Evolutionary conservation across 2,797 vertebrate species (phyloP), one percentile per base, ranked within the genome.

Genomic region (Paedocypris micromegethes): DNA sequence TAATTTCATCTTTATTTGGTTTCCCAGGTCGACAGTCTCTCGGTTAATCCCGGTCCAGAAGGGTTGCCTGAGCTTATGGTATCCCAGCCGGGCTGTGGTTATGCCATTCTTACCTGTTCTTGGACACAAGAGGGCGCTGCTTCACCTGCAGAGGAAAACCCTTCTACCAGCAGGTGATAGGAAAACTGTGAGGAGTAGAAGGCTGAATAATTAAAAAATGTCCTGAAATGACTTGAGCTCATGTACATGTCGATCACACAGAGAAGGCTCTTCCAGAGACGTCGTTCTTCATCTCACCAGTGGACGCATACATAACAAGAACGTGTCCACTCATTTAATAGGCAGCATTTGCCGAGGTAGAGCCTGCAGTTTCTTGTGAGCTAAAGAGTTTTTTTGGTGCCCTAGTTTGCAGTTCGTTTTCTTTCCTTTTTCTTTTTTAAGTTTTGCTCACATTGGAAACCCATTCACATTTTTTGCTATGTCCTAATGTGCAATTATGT

Each of bases 301-400:
- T 0, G 95, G 94, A 61, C 90, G 96, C 67, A 98, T 96, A 77
- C 97, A 98, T 86, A 98, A 99, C 85, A 98, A 99, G 84, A 98
- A 98, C 0, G 94, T 99, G 53, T 99, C 96, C 58, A 99, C 97
- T 66, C 97, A 98, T 70, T 89, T 98, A 0, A 93, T 98, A 7
- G 96, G 95, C 59, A 97, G 91, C 88, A 96, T 99, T 71, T 90
- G 87, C 72, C 90, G 90, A 91, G 94, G 96, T 96, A 78, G 5
- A 45, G 23, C 56, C 5, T 38, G 39, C 56, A 23, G 23, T 23
- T 23, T 23, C 23, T 23, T 23, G 23, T 23, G 23, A 23, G 23
- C 23, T 23, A 1, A 23, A 23, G 23, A 23, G 23, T 23, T 23
- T 23, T 23, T 23, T 23, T 23, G 23, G 23, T 23, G 23, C 23